These are phyloP conservation scores for Forficula auricularia DNA, from an alignment of 1,140 invertebrate genomes.

Conservation along the genomic window DNA sequence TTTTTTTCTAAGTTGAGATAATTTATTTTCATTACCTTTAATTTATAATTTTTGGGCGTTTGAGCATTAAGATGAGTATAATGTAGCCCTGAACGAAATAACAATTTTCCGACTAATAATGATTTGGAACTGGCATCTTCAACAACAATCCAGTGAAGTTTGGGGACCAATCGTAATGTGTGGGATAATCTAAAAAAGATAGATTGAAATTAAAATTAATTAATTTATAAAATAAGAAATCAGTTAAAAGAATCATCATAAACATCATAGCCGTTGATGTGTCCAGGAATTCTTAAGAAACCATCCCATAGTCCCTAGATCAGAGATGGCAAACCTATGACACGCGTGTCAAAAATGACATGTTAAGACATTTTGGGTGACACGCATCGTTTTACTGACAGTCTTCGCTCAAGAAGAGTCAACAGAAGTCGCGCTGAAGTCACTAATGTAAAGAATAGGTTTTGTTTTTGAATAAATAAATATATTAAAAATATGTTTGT, in stretches of 20 bases:
- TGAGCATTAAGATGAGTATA: conserved; percentile 62
- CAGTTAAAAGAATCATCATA: not conserved
- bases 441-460: no score
- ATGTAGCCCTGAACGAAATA: conserved; percentile 47
- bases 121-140: conserved; percentile 71
- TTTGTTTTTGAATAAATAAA: no score
- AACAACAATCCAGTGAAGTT: conserved; percentile 90
- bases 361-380: not conserved
- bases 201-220: conserved; percentile 5
- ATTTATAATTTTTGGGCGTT: conserved; percentile 51
- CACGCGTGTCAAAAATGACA: not conserved
- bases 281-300: not conserved
- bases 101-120: conserved; percentile 58
- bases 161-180: conserved; percentile 69
- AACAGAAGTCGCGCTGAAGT: no score
- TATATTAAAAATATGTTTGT: no score
- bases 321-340: not conserved
- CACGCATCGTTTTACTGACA: no score
- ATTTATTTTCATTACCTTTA: conserved; percentile 25
- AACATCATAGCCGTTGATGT: not conserved
- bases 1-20: not conserved
- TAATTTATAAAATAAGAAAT: conserved; percentile 3
- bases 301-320: not conserved
- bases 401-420: no score
- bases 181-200: conserved; percentile 53